Evolutionary conservation across 2,888 invertebrate genomes (phyloP).

Genomic region (Theretra japonica): DNA sequence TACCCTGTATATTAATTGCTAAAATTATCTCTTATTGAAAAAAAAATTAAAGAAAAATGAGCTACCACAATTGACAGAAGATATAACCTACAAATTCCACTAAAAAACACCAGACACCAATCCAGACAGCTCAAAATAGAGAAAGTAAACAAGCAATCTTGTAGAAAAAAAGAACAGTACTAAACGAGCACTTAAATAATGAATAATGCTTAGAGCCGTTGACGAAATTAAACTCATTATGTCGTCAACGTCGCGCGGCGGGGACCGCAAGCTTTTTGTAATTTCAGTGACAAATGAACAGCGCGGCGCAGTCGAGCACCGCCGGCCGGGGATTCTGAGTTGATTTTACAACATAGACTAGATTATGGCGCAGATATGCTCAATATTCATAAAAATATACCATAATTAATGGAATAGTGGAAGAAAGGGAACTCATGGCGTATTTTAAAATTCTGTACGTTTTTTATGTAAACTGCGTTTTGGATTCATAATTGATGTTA

Average conservation of each 20-base stretch:
- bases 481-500: no score
- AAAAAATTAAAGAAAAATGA: no score
- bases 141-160: slow-evolving; percentile 13
- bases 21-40: no score
- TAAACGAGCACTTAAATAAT: slow-evolving; percentile 38
- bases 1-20: no score
- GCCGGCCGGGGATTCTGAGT: slow-evolving; percentile 48
- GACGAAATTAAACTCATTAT: slow-evolving; percentile 73
- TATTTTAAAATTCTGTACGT: no score
- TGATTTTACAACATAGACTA: slow-evolving; percentile 62
- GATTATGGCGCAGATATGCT: slow-evolving; percentile 8
- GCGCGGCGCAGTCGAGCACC: slow-evolving; percentile 48
- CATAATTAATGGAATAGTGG: neutral
- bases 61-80: no score
- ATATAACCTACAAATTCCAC: no score
- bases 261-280: slow-evolving; percentile 76
- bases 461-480: no score
- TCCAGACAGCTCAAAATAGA: neutral
- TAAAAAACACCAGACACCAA: no score
- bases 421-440: neutral
- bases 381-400: neutral
- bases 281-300: slow-evolving; percentile 79
- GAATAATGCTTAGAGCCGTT: slow-evolving; percentile 53
- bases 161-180: slow-evolving; percentile 34
- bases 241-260: slow-evolving; percentile 50